phyloP scores from a whole-genome alignment of 35 echinoderm and acorn worm species.

The Apostichopus parvimensis region DNA sequence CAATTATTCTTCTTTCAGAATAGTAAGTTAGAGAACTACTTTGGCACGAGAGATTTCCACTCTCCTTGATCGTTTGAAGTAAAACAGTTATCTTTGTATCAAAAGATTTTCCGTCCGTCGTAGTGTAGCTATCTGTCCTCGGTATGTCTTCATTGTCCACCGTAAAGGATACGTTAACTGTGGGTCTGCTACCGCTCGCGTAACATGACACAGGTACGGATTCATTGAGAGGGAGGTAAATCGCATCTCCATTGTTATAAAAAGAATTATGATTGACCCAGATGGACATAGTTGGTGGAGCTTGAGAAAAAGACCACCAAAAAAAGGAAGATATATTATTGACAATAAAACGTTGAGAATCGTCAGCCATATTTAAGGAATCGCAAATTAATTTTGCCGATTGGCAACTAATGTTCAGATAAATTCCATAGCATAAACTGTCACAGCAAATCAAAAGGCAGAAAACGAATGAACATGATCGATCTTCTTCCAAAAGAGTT shows the following conservation, averaged over 20 bases:
- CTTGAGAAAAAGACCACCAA: background rate
- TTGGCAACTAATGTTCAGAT: background rate
- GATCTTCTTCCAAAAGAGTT: background rate
- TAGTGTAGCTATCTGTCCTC: too few species aligned
- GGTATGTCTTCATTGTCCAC: background rate
- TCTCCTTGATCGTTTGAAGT: too few species aligned
- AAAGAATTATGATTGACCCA: background rate
- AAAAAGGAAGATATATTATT: too few species aligned
- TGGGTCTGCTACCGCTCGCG: background rate
- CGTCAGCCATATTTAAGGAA: background rate
- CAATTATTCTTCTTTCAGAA: too few species aligned
- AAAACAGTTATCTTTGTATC: too few species aligned
- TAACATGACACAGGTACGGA: background rate
- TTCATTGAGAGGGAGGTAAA: background rate
- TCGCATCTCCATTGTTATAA: background rate
- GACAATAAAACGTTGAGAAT: background rate
- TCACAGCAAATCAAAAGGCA: too few species aligned
- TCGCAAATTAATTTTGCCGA: background rate
- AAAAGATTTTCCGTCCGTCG: too few species aligned
- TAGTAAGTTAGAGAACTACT: too few species aligned
- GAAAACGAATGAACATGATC: too few species aligned
- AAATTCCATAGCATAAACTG: background rate
- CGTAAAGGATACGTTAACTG: background rate
- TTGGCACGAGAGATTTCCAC: too few species aligned
- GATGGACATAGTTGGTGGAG: background rate